Evolutionary conservation across 1,140 invertebrate genomes (phyloP).

Genomic region (Ctenoplectra terminalis): DNA sequence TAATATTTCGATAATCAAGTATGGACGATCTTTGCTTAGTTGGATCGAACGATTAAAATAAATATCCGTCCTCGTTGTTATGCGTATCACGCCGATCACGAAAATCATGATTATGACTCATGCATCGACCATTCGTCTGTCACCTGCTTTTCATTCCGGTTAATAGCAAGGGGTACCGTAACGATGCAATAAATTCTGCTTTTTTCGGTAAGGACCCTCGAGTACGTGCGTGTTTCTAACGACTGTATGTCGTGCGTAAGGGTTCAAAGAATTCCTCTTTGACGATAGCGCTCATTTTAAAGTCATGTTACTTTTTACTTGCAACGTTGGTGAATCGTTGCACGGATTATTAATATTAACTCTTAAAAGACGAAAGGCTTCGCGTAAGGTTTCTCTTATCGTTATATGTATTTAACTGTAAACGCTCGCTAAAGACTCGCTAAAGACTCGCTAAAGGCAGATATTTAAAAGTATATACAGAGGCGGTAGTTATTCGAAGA

Average conservation of each 20-base stretch:
- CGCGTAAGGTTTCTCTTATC: no score
- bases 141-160: slow-evolving; percentile 34
- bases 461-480: not conserved
- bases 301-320: not conserved
- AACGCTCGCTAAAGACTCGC: no score
- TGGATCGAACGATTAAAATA: not conserved
- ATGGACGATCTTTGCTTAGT: not conserved
- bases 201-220: slow-evolving; percentile 19
- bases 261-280: not conserved
- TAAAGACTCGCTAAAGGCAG: no score
- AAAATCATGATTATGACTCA: slow-evolving; percentile 40
- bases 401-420: no score
- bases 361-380: no score
- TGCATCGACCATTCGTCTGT: slow-evolving; percentile 1
- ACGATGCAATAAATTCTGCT: not conserved
- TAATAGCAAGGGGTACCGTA: slow-evolving; percentile 30
- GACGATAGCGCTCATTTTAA: not conserved
- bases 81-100: not conserved
- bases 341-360: not conserved
- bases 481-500: not conserved
- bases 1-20: not conserved
- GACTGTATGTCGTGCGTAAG: not conserved
- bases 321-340: not conserved
- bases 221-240: slow-evolving; percentile 18
- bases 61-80: not conserved